Evolutionary conservation across 2,888 invertebrate species (phyloP).

Genomic region (Lycaena phlaeas): DNA sequence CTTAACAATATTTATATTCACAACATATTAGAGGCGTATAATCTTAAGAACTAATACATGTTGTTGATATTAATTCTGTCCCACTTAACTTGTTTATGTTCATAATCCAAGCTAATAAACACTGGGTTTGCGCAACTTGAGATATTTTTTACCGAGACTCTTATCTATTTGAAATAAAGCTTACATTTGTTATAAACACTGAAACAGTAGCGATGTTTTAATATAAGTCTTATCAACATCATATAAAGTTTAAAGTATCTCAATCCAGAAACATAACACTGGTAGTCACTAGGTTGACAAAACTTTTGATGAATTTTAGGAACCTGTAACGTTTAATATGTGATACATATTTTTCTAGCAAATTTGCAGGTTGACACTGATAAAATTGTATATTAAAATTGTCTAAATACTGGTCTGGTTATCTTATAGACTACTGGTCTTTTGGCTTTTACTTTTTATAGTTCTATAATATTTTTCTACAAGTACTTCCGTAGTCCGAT

Average conservation of each 20-base stretch:
- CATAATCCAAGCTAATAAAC: constrained; percentile 9
- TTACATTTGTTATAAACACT: background rate
- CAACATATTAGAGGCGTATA: too few relatives aligned
- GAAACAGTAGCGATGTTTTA: background rate
- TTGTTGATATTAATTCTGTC: constrained; percentile 3
- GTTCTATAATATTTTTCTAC: too few relatives aligned
- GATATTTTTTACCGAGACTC: background rate
- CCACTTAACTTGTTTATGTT: constrained; percentile 10
- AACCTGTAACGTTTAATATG: background rate
- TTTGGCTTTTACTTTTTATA: too few relatives aligned
- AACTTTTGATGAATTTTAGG: background rate
- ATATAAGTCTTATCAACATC: background rate
- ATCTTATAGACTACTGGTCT: too few relatives aligned
- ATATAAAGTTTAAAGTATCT: background rate
- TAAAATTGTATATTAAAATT: too few relatives aligned
- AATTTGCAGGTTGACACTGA: too few relatives aligned
- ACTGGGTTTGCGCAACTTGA: constrained; percentile 8
- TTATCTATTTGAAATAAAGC: constrained; percentile 6
- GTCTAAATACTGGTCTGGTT: too few relatives aligned
- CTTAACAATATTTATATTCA: too few relatives aligned
- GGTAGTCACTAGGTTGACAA: background rate
- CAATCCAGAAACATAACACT: background rate
- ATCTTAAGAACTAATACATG: too few relatives aligned
- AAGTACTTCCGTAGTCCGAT: too few relatives aligned
- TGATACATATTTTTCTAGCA: too few relatives aligned